Evolutionary conservation across 2,113 vertebrate species (phyloP).

Genomic region (Ancistrus triradiatus): DNA sequence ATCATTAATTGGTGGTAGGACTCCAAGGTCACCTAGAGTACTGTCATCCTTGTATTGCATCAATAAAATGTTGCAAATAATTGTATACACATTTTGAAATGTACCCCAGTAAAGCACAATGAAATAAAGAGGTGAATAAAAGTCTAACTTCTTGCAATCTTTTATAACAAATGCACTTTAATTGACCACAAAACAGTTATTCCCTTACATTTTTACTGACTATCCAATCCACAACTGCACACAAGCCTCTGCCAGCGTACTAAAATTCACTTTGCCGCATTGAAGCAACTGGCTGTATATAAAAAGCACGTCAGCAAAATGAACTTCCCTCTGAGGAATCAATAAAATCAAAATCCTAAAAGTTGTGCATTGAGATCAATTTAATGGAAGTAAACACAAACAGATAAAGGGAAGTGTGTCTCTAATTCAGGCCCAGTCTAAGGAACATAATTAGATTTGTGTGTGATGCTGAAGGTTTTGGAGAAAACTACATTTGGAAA

Average conservation of each 20-base stretch:
- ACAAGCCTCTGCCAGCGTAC: not conserved
- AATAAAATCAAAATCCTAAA: slow-evolving; percentile 23
- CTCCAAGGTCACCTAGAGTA: slow-evolving; percentile 9
- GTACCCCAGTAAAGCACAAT: too few relatives aligned
- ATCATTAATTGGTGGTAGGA: not conserved
- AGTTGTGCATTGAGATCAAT: not conserved
- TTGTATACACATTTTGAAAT: too few relatives aligned
- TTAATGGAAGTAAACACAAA: slow-evolving; percentile 20
- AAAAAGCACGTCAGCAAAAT: slow-evolving; percentile 30
- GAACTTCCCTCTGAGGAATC: slow-evolving; percentile 15
- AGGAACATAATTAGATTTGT: slow-evolving; percentile 4
- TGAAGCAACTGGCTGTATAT: not conserved
- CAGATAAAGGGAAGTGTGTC: not conserved
- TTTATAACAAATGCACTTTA: too few relatives aligned
- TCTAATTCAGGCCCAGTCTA: slow-evolving; percentile 6
- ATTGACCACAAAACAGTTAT: too few relatives aligned
- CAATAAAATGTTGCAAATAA: not conserved
- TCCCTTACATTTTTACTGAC: not conserved
- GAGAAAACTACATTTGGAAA: too few relatives aligned
- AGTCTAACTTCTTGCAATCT: too few relatives aligned
- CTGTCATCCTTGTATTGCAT: not conserved
- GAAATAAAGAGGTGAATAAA: too few relatives aligned
- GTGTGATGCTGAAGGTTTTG: not conserved
- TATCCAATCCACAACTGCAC: not conserved
- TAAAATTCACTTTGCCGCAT: slow-evolving; percentile 14